A percentile compares a stretch with the other conserved stretches of the same genome.
Evolutionary conservation across 2,113 vertebrate species (phyloP).

Genomic region (Collichthys lucidus): DNA sequence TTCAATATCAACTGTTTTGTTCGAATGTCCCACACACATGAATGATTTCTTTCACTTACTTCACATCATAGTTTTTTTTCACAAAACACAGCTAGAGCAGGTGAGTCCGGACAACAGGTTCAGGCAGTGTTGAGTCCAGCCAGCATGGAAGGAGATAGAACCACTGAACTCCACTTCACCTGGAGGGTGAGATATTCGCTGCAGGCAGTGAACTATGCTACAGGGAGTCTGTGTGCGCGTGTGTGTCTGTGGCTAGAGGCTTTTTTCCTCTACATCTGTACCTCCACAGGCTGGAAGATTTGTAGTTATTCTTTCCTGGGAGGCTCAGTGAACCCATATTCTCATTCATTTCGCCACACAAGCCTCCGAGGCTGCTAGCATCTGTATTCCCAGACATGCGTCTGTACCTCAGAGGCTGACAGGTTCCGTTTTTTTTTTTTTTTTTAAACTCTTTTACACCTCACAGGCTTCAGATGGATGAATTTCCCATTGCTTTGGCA

Average conservation of each 20-base stretch:
- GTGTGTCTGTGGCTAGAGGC: constrained; percentile 13
- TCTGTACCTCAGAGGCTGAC: not conserved
- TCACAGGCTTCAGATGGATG: constrained; percentile 31
- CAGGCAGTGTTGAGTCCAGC: constrained; percentile 14
- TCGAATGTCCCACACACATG: not conserved
- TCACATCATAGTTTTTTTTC: not conserved
- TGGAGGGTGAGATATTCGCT: constrained; percentile 33
- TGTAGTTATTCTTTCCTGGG: constrained; percentile 26
- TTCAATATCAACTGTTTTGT: not conserved
- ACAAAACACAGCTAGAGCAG: not conserved
- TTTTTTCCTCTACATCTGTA: constrained; percentile 11
- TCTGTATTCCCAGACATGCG: constrained; percentile 23
- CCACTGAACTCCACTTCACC: constrained; percentile 52
- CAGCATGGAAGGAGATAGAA: not conserved
- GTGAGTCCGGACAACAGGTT: not conserved
- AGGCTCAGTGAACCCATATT: constrained; percentile 1
- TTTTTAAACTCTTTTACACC: constrained; percentile 21
- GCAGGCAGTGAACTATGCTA: constrained; percentile 45
- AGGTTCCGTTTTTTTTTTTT: not conserved
- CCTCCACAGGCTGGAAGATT: constrained; percentile 19
- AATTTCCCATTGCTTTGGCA: constrained; percentile 8
- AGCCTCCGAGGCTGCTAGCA: constrained; percentile 4
- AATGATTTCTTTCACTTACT: not conserved
- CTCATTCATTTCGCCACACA: constrained; percentile 7
- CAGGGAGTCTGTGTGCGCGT: constrained; percentile 2